phyloP scores from a whole-genome alignment of 2,888 invertebrate genomes.

The Reticulitermes lucifugus region DNA sequence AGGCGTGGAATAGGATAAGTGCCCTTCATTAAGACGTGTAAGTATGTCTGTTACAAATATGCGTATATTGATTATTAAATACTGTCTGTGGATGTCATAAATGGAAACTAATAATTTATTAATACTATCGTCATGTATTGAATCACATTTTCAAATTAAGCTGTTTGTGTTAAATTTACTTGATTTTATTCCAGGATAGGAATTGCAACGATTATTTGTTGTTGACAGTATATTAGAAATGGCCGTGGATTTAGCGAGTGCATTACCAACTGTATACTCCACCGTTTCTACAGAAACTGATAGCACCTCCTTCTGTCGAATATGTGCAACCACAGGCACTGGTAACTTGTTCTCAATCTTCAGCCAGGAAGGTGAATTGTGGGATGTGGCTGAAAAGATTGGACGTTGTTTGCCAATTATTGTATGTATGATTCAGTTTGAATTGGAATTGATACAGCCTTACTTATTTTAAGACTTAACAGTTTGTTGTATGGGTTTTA shows the following conservation, averaged over 20 bases:
- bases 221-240: background rate
- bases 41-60: background rate
- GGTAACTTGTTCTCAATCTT: slow-evolving; percentile 35
- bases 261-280: background rate
- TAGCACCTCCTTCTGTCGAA: background rate
- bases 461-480: no score
- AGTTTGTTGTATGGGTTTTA: no score
- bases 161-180: background rate
- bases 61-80: background rate
- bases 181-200: background rate
- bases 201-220: background rate
- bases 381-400: slow-evolving; percentile 41
- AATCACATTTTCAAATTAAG: no score
- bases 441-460: no score
- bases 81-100: background rate
- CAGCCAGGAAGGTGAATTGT: slow-evolving; percentile 29
- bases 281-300: background rate
- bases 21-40: background rate
- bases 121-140: no score
- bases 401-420: slow-evolving; percentile 38
- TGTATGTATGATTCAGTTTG: background rate
- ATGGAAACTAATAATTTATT: no score
- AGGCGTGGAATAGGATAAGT: background rate
- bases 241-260: background rate
- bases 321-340: slow-evolving; percentile 30